Percentiles rank a stretch among this genome's conserved stretches.
phyloP scores from a whole-genome alignment of 1,140 invertebrate species.

The Drosophila setifemur region DNA sequence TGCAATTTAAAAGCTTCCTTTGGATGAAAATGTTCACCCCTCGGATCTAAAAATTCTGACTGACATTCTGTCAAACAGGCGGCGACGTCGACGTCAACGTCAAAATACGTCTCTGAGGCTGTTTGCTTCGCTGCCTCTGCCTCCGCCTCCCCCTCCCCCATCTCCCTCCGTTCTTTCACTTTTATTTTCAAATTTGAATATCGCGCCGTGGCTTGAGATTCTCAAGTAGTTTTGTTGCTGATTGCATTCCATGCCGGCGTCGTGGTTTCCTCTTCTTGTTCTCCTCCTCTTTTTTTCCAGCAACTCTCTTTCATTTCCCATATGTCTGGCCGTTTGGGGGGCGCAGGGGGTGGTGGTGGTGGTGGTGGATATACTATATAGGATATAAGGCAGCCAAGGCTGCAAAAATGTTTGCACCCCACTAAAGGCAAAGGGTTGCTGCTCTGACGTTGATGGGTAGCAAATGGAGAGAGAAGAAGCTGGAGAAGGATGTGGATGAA shows the following conservation, averaged over 20 bases:
- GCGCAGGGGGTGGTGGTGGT: slow-evolving; percentile 3
- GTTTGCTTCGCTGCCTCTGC: not conserved
- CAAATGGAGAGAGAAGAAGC: slow-evolving; percentile 1
- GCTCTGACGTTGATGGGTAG: slow-evolving; percentile 20
- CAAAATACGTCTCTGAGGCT: slow-evolving; percentile 37
- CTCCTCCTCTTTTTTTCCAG: not conserved
- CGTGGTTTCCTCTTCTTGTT: slow-evolving; percentile 15
- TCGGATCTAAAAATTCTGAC: slow-evolving; percentile 31
- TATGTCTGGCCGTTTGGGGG: slow-evolving; percentile 38
- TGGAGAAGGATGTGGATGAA: not conserved
- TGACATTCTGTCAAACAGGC: slow-evolving; percentile 76
- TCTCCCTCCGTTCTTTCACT: slow-evolving; percentile 45
- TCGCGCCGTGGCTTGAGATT: slow-evolving; percentile 48
- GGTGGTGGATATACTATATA: not conserved
- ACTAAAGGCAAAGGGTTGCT: slow-evolving; percentile 36
- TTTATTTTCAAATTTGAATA: slow-evolving; percentile 78
- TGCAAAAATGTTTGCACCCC: slow-evolving; percentile 41
- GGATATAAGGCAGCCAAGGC: slow-evolving; percentile 10
- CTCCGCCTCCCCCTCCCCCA: not conserved
- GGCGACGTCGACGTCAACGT: slow-evolving; percentile 61
- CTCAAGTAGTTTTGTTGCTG: slow-evolving; percentile 76
- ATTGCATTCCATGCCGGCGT: slow-evolving; percentile 69
- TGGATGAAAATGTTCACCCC: slow-evolving; percentile 24
- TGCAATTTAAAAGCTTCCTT: slow-evolving; percentile 27
- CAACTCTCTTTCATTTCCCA: slow-evolving; percentile 67